These are phyloP conservation scores for Mesembrinibis cayennensis DNA, from an alignment of 2,113 vertebrate species.

Conservation along the genomic window DNA sequence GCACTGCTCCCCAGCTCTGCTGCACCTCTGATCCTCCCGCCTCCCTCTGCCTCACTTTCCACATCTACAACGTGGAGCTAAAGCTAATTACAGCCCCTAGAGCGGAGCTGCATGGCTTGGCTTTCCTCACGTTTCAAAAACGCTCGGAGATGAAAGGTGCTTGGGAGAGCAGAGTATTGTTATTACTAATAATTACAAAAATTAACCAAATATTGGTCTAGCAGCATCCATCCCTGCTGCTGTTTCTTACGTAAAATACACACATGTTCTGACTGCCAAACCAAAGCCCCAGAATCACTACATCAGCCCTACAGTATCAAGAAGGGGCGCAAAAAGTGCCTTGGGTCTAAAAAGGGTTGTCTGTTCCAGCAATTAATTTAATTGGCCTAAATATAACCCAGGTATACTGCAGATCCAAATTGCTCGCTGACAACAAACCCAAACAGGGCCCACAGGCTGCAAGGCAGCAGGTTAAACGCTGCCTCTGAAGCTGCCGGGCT, in stretches of 20 bases:
- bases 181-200: constrained; percentile 62
- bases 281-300: constrained; percentile 37
- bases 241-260: constrained; percentile 35
- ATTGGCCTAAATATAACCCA: constrained; percentile 61
- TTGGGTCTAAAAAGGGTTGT: constrained; percentile 20
- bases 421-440: constrained; percentile 38
- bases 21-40: accelerated
- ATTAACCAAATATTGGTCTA: constrained; percentile 57
- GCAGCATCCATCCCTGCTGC: constrained; percentile 17
- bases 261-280: constrained; percentile 16
- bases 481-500: constrained; percentile 15
- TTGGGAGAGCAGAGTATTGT: constrained; percentile 23
- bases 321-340: constrained; percentile 22
- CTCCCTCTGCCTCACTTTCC: background rate
- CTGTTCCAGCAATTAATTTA: constrained; percentile 62
- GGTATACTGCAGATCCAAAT: constrained; percentile 28
- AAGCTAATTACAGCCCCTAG: constrained; percentile 31
- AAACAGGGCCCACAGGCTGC: constrained; percentile 46
- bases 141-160: background rate
- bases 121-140: background rate
- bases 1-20: accelerated
- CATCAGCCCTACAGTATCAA: constrained; percentile 27
- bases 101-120: background rate
- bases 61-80: background rate
- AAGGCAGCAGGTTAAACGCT: background rate